These are phyloP conservation scores for Atractosteus spatula DNA, from an alignment of 2,113 vertebrate genomes.

Conservation along the genomic window DNA sequence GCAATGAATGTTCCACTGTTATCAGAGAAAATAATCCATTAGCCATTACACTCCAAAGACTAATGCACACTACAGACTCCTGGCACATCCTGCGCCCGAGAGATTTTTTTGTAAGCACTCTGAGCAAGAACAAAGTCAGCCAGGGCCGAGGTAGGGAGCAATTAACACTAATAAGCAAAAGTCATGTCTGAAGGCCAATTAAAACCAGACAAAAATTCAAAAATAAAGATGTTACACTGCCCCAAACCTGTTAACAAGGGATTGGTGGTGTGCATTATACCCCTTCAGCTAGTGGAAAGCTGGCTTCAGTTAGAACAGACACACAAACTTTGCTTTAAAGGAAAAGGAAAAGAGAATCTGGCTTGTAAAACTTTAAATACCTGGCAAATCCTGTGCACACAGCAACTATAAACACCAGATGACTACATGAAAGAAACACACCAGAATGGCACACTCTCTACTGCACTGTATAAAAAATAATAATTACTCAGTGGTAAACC, in stretches of 20 bases:
- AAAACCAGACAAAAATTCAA: constrained; percentile 6
- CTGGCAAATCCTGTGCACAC: not conserved
- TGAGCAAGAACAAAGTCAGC: not conserved
- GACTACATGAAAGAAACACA: not conserved
- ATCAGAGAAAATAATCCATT: not conserved
- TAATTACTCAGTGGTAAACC: too few relatives aligned
- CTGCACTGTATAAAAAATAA: not conserved
- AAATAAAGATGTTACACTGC: not conserved
- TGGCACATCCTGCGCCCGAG: not conserved
- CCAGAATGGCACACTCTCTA: not conserved
- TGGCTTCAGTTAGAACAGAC: too few relatives aligned
- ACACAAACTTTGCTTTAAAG: too few relatives aligned
- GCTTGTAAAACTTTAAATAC: not conserved
- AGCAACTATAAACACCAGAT: not conserved
- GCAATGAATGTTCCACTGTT: not conserved
- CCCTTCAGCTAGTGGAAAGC: too few relatives aligned
- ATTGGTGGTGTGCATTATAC: too few relatives aligned
- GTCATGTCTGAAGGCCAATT: not conserved
- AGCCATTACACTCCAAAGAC: not conserved
- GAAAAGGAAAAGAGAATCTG: not conserved
- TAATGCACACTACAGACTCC: not conserved
- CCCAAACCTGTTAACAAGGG: too few relatives aligned
- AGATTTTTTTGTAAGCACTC: not conserved
- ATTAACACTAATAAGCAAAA: constrained; percentile 3
- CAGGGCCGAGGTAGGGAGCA: constrained; percentile 2